These are phyloP conservation scores for Anas platyrhynchos DNA, from an alignment of 2,113 vertebrate genomes.

Conservation along the genomic window DNA sequence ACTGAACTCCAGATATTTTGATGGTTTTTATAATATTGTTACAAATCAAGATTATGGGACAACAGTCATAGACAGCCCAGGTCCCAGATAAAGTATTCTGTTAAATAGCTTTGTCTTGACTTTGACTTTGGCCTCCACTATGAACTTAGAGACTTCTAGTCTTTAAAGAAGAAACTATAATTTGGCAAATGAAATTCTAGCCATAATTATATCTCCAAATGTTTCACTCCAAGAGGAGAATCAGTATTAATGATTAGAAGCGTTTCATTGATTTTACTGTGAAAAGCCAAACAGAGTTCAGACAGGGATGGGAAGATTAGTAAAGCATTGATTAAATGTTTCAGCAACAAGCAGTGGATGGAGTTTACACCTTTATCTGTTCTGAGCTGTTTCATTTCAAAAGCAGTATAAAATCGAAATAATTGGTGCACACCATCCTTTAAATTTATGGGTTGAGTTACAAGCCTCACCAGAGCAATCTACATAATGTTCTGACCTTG, in stretches of 20 bases:
- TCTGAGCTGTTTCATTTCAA: background rate
- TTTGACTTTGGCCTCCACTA: background rate
- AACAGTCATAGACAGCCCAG: background rate
- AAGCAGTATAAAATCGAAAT: background rate
- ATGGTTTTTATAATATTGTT: background rate
- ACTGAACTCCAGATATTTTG: background rate
- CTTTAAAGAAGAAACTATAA: background rate
- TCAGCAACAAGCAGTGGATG: background rate
- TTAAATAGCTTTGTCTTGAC: background rate
- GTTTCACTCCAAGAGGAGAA: background rate
- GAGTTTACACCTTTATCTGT: background rate
- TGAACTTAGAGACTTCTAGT: background rate
- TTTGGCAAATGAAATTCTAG: background rate
- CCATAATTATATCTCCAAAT: background rate
- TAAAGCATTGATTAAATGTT: constrained; percentile 18
- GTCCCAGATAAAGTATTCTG: background rate
- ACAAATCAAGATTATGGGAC: background rate
- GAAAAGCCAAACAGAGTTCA: background rate
- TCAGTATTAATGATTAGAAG: background rate
- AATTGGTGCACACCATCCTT: background rate
- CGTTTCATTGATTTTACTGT: constrained; percentile 12
- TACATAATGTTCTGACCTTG: background rate
- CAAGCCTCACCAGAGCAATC: background rate
- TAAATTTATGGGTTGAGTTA: background rate
- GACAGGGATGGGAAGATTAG: background rate